phyloP scores from a whole-genome alignment of 2,113 vertebrate species.

The Geothlypis trichas region DNA sequence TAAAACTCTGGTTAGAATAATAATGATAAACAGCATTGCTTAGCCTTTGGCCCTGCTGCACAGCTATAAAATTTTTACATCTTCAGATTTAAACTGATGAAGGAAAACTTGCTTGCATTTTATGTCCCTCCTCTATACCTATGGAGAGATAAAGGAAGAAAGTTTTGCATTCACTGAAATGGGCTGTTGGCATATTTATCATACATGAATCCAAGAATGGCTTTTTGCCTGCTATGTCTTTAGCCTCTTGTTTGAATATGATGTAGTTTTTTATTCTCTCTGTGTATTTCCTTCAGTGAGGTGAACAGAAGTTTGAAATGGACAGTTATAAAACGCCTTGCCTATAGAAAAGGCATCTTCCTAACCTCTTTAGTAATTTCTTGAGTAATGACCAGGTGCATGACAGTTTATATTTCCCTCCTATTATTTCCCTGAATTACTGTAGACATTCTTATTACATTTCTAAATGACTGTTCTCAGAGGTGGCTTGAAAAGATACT shows the following conservation, averaged over 20 bases:
- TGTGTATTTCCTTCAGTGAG: rapidly evolving
- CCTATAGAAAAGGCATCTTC: not conserved
- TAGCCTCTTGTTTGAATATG: not conserved
- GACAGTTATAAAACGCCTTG: not conserved
- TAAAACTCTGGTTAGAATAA: constrained; percentile 20
- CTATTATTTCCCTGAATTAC: constrained; percentile 16
- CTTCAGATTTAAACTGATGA: not conserved
- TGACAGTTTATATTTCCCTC: not conserved
- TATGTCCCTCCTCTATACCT: not conserved
- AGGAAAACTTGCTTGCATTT: not conserved
- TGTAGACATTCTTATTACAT: not conserved
- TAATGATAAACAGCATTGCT: constrained; percentile 13
- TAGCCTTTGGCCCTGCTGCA: not conserved
- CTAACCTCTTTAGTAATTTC: constrained; percentile 1
- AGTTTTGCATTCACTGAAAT: not conserved
- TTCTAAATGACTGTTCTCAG: constrained; percentile 25
- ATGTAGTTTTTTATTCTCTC: not conserved
- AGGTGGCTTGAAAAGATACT: not conserved
- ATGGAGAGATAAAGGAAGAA: not conserved
- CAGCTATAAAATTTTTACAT: not conserved
- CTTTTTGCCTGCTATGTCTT: not conserved
- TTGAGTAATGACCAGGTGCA: not conserved
- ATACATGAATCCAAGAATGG: not conserved
- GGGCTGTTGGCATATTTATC: not conserved
- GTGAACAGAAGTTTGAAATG: not conserved